Conservation (phyloP, 2,888 invertebrate genomes). For the Mythimna pallens region DNA sequence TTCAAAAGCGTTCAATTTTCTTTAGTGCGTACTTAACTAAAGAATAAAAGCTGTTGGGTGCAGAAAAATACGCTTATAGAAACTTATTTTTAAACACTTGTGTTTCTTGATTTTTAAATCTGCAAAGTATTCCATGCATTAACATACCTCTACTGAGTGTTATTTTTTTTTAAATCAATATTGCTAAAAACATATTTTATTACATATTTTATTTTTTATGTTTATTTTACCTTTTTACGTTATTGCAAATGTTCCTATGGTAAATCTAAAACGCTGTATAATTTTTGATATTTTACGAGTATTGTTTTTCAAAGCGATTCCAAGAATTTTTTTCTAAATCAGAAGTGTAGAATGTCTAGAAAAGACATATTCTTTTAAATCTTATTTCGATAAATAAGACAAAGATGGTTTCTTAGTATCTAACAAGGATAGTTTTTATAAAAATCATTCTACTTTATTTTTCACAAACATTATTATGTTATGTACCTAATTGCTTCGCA, state of each 20-base stretch:
- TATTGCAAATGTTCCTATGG: slow-evolving; percentile 6
- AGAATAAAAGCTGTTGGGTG: neutral
- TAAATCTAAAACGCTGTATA: slow-evolving; percentile 15
- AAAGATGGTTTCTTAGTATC: no score
- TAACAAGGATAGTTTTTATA: no score
- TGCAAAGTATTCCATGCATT: slow-evolving; percentile 16
- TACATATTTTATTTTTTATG: no score
- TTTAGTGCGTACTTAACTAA: slow-evolving; percentile 18
- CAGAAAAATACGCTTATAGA: neutral
- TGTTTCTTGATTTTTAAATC: slow-evolving; percentile 2
- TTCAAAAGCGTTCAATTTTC: slow-evolving; percentile 33
- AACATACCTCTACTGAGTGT: slow-evolving; percentile 15
- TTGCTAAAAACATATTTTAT: no score
- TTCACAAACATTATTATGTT: no score
- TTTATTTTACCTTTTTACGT: slow-evolving; percentile 6
- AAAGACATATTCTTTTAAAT: no score
- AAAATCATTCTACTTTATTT: neutral
- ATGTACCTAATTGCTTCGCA: no score
- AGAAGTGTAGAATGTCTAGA: no score
- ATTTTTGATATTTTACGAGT: slow-evolving; percentile 31
- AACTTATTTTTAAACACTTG: slow-evolving; percentile 14
- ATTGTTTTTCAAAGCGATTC: slow-evolving; percentile 14
- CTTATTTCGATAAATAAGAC: no score
- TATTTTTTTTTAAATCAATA: neutral
- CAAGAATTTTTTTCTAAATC: slow-evolving; percentile 11